Base-by-base conservation (phyloP, 2,797 vertebrate species). In the Triplophysa yarkandensis region DNA sequence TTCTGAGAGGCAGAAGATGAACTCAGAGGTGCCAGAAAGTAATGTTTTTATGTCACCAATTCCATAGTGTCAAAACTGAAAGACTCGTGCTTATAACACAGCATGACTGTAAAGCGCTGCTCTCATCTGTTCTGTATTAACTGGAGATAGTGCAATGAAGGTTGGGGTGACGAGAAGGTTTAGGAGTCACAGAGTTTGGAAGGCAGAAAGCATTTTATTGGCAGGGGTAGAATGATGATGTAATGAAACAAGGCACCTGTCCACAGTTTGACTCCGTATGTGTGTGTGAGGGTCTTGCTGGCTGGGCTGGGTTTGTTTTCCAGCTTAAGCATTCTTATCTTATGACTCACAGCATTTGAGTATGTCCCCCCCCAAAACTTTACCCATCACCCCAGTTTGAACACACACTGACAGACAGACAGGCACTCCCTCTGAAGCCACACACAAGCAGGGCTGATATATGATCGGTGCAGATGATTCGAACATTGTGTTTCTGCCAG, bases 331-430 rank as follows among this genome's bases (percentile, higher is more conserved):
- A 92, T 93, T 92, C 90, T 87, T 88, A 77, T 83, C 71, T 62
- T 39, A 80, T 93, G 90, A 93, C 87, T 92, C 90, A 89, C 86
- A 87, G 87, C 89, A 87, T 83, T 74, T 83, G 81, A 89, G 85
- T 81, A 83, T 64, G 78, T 32, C 79, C 67, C 76, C 69, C 76
- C 79, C 78, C 81, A 54, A 85, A 77, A 84, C 46, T 63, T 65
- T 71, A 71, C 81, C 60, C 77, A 78, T 82, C 76, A 80, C 66
- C 74, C 55, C 4, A 28, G 65, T 63, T 77, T 57, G 60, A 73
- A 64, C 55, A 41, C 73, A 30, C 70, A 21, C 62, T 54, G 52
- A 64, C 74, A 77, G 74, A 80, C 83, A 80, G 62, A 54, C 58
- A 48, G 68, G 43, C 64, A 58, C 30, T 9, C 64, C 65, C 74